These are phyloP conservation scores for Thinocorus orbignyianus DNA, from an alignment of 2,113 vertebrate species.

Conservation along the genomic window DNA sequence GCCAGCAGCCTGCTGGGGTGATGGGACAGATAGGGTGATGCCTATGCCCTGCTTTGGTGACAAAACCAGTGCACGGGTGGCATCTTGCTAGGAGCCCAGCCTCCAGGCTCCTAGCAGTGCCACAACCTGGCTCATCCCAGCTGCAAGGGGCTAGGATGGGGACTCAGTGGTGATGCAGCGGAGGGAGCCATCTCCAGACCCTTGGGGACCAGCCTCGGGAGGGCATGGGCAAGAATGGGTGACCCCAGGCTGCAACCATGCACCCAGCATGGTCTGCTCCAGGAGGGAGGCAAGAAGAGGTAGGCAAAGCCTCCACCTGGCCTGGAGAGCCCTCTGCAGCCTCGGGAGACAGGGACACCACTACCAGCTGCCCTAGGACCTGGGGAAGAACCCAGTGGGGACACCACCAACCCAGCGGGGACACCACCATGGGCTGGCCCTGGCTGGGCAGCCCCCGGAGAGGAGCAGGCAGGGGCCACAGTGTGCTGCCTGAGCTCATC, in stretches of 20 bases:
- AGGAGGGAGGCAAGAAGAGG: background rate
- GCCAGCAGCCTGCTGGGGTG: background rate
- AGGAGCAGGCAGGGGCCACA: background rate
- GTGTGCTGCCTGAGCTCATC: background rate
- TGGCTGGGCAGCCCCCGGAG: background rate
- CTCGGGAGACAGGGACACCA: fast-evolving
- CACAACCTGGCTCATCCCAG: background rate
- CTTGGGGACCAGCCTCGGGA: background rate
- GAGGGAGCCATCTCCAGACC: background rate
- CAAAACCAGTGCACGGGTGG: background rate
- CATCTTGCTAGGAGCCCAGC: background rate
- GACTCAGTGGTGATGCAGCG: background rate
- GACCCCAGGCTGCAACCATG: background rate
- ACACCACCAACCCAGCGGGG: background rate
- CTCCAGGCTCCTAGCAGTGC: background rate
- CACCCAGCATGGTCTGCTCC: background rate
- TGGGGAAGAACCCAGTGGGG: background rate
- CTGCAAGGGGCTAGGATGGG: background rate
- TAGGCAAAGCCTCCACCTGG: background rate
- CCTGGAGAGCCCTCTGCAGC: background rate
- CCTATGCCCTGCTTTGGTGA: background rate
- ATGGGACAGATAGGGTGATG: background rate
- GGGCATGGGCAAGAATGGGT: background rate
- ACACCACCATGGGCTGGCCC: background rate
- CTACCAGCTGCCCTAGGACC: background rate